Evolutionary conservation across 37 sponge, comb jelly and placozoan genomes (phyloP), one percentile per base, ranked within the genome.

Genomic region (Hexactinellida sp.): DNA sequence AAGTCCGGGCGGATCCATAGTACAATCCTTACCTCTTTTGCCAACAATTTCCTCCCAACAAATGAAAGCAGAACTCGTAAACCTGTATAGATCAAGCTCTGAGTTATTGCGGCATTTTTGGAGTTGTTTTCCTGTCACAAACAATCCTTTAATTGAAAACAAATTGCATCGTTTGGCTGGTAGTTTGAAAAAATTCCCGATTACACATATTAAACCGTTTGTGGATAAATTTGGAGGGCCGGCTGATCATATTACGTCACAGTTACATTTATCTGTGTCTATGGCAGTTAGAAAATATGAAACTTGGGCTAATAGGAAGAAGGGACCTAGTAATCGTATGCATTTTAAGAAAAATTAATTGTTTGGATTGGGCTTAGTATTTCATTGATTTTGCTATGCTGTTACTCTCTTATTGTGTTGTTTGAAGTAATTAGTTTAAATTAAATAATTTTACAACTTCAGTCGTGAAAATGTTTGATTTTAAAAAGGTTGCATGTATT

Each of bases 61-160:
- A 32, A 63, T 63, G 76, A 63, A 63, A 63, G 3, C 76, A 63
- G 76, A 63, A 3, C 76, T 63, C 32, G 76, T 63, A 3, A 63
- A n/a, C 34, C 5, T 63, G 76, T 63, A 63, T 28, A 7, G 30
- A n/a, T 63, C 21, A 21, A 21, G 28, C 30, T 63, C 76, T 32
- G 76, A 63, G 76, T n/a, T 63, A 25, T 63, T 63, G 30, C 21
- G 76, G 5, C 76, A 63, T n/a, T 28, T 63, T 7, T 63, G 76
- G 76, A n/a, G 76, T 28, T 63, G 76, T 63, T 63, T 63, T n/a
- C 76, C 76, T 63, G 52, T 47, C 16, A n/a, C 76, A 1, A 63
- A 63, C 5, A 16, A 5, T 16, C 28, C 76, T 32, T 10, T 23
- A 10, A 25, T 63, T 32, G 76, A 63, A 23, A 63, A 63, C 34